Base-by-base conservation (phyloP, 1,140 invertebrate species). In the Trachymyrmex septentrionalis region DNA sequence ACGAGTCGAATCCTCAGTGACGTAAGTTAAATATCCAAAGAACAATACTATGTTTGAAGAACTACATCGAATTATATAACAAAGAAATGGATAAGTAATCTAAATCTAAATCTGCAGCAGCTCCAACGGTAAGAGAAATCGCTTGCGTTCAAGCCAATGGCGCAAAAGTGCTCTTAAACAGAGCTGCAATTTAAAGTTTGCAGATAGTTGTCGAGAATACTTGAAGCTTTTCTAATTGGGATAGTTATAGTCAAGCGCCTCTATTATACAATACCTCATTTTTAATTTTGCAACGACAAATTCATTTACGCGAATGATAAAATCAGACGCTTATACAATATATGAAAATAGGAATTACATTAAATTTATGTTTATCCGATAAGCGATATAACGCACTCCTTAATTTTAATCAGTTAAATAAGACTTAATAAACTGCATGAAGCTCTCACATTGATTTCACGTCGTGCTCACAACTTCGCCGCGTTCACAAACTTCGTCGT, bases 171-270 rank as follows among this genome's bases (percentile, higher is more conserved):
- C 82, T 85, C 27, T 77, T 71, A 85, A 85, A 87, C 21, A 38
- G 38, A 67, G 16, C 57, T 50, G 66, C 57, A 66, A 85, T 87
- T 85, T 72, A 64, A 87, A 87, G 61, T 87, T 57, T 64, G 38
- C 19, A 59, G 14, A 73, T 71, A 84, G n/a, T 55, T 21, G 61
- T 73, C 61, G 27, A 67, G 44, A 21, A 84, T 84, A 57, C 80
- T 48, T 38, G 61, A 38, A 81, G 24, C 64, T 69, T 50, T 81
- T 67, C 30, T 71, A 82, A 82, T 86, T 71, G 64, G 16, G 5
- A 30, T 50, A 85, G 57, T 85, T 85, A 57, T 27, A 72, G 44
- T n/a, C n/a, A 38, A n/a, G 16, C 34, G 10, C 27, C 63, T n/a
- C n/a, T n/a, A n/a, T n/a, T n/a, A n/a, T n/a, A n/a, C n/a, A n/a